Evolutionary conservation across 53 echinoderm and acorn worm genomes (phyloP), one percentile per base, ranked within the genome.

Genomic region (Antedon mediterranea): DNA sequence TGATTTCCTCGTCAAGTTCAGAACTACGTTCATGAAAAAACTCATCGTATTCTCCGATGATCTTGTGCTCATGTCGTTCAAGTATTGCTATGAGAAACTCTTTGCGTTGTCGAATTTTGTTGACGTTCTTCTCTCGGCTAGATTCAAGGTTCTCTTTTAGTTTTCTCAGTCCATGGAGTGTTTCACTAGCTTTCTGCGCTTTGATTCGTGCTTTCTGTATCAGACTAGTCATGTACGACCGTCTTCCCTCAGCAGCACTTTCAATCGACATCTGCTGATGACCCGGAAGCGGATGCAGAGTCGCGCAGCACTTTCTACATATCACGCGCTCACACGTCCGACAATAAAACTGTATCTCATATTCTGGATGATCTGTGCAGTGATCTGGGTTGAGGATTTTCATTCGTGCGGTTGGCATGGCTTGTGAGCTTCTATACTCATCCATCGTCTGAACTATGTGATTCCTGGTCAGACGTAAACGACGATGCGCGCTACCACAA

Each of bases 261-360:
- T 86, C 76, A 29, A 89, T 76, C 43, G 88, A 83, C 34, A 74
- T 77, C 70, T 92, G 92, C 34, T 81, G 79, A 80, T 98, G 98
- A 30, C 73, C 72, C 9, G 90, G 81, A 14, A 84, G 73, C 1
- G 81, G 81, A 80, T 98, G 98, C 76, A 80, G 83, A 31, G 87
- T 87, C 14, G 85, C 88, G 26, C 84, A 79, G 78, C 98, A 98
- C 70, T 88, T 81, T 75, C 85, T 88, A 79, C 98, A 98, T 43
- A 98, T 92, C 28, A 92, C 92, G 34, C 90, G 82, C 72, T 92
- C 98, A 76, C 98, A 98, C 28, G 92, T 90, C 72, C 98, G 90
- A 80, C 98, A 98, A 79, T 88, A 98, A 33, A 91, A 76, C 31
- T 90, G 90, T 18, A 98, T 80, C 74, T 84, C 86, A 71, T 91